A percentile compares a stretch with the other conserved stretches of the same genome.
Evolutionary conservation across 2,797 vertebrate species (phyloP).

Genomic region (Tolypeutes matacus): DNA sequence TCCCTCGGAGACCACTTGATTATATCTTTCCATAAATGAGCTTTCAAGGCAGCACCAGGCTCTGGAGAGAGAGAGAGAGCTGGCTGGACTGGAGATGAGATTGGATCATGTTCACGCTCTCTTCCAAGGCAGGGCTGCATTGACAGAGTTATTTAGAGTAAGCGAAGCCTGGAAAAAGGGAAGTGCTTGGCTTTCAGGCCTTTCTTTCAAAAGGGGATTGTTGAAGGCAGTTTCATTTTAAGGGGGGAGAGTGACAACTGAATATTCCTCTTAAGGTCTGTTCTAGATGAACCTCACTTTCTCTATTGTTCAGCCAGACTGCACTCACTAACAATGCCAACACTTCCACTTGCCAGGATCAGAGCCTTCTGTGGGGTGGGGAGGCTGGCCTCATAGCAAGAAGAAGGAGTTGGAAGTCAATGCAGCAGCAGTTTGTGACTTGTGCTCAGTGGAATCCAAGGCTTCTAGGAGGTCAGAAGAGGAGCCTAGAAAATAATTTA

Average conservation of each 20-base stretch:
- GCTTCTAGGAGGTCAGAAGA: neutral
- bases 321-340: fast-evolving
- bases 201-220: conserved; percentile 6
- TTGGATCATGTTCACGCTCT: neutral
- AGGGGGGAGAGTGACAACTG: neutral
- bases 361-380: neutral
- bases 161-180: neutral
- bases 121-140: neutral
- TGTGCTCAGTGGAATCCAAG: neutral
- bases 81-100: neutral
- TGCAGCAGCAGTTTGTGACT: neutral
- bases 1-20: conserved; percentile 36
- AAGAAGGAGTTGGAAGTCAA: neutral
- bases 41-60: conserved; percentile 35
- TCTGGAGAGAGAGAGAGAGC: neutral
- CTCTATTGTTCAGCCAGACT: neutral
- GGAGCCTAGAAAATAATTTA: conserved; percentile 40
- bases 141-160: conserved; percentile 46
- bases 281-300: neutral
- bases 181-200: neutral
- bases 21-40: conserved; percentile 74
- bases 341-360: neutral
- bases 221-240: neutral
- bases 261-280: neutral
- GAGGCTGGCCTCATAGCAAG: neutral